phyloP scores from a whole-genome alignment of 2,797 vertebrate species.

The Schizothorax lantsangensis region DNA sequence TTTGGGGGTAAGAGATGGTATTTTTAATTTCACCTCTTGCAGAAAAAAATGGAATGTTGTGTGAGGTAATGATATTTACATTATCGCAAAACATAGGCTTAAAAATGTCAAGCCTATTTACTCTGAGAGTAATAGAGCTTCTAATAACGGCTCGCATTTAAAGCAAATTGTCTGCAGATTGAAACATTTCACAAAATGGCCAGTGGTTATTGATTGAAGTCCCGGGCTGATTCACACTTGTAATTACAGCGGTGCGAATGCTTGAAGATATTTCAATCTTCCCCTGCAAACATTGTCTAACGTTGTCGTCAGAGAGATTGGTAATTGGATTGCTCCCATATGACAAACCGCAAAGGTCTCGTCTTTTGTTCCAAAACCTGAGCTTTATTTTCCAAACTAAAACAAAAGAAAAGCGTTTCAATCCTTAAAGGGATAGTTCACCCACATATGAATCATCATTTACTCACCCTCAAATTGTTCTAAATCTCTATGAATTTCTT shows the following conservation, averaged over 20 bases:
- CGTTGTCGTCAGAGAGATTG: constrained; percentile 30
- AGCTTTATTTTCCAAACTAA: neutral
- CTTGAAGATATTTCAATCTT: constrained; percentile 55
- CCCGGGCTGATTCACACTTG: constrained; percentile 52
- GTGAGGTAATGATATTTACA: constrained; percentile 51
- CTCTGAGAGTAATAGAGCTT: constrained; percentile 28
- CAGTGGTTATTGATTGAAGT: constrained; percentile 59
- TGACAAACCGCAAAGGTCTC: neutral
- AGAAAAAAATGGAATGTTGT: constrained; percentile 29
- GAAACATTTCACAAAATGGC: constrained; percentile 59
- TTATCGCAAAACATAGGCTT: constrained; percentile 24
- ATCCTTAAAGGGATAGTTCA: neutral
- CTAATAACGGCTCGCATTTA: constrained; percentile 47
- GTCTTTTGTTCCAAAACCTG: constrained; percentile 21
- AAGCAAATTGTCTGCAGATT: constrained; percentile 53
- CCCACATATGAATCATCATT: neutral
- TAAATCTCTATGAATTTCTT: neutral
- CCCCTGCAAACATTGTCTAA: constrained; percentile 48
- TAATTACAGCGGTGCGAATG: constrained; percentile 56
- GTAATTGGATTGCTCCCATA: constrained; percentile 30
- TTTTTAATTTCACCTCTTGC: constrained; percentile 27
- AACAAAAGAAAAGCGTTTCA: neutral
- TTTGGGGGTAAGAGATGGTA: neutral
- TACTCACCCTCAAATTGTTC: neutral
- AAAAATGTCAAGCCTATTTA: constrained; percentile 54